Base-by-base conservation (phyloP, 2,797 vertebrate species). In the Sebastes steindachneri region DNA sequence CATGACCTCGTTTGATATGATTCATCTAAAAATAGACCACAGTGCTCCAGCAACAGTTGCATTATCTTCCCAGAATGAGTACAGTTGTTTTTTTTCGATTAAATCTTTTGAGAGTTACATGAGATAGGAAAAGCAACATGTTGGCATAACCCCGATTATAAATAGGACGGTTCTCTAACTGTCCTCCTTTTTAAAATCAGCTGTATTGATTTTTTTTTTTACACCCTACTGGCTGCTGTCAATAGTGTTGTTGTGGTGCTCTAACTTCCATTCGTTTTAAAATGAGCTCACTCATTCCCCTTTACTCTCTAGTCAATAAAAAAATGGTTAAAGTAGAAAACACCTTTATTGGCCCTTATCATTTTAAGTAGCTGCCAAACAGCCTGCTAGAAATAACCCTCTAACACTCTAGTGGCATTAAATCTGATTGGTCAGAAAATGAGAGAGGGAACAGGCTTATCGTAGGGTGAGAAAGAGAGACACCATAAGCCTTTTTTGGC, bases 11-110 rank as follows among this genome's bases (percentile, higher is more conserved):
- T 80, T 58, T 83, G 58, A 76, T 75, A 41, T 57, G 17, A 72
- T 75, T 51, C 10, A 15, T 37, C 77, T 83, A 76, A 70, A 78
- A 83, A 83, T 62, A 80, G 37, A 55, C 17, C 62, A 69, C 73
- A 77, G 66, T 7, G 33, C 5, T 21, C 35, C 3, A 74, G 66
- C 59, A 57, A 21, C 1, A 63, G 37, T 2, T 66, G 28, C 25
- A 65, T 28, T 19, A 33, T 57, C 33, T 35, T 73, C 8, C 9
- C n/a, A 35, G 28, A 7, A 41, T 4, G 25, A 68, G n/a, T 75
- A 53, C n/a, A 75, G 31, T 5, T 41, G 37, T 41, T 41, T 59
- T 19, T 10, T 10, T 67, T 8, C 1, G 15, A 11, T 31, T 1
- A 9, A 17, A 29, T 37, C n/a, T 8, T 25, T 59, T 28, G 17